A percentile compares a stretch with the other conserved stretches of the same genome.
These are phyloP conservation scores for Sigmodon hispidus DNA, from an alignment of 2,113 vertebrate genomes.

Conservation along the genomic window DNA sequence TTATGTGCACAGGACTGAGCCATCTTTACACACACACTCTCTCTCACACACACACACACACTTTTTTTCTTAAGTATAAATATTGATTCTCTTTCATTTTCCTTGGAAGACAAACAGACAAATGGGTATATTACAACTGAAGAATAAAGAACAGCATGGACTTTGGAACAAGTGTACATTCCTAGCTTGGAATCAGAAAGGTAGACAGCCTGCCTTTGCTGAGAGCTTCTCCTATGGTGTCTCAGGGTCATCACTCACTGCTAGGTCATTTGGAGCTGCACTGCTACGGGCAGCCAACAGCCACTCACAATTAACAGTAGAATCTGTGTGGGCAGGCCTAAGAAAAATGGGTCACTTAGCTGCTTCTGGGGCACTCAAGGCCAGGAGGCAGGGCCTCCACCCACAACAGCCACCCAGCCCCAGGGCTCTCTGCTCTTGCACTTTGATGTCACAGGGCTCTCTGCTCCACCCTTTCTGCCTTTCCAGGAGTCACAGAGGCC, in stretches of 20 bases:
- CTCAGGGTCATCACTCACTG: slow-evolving; percentile 15
- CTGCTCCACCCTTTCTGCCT: background rate
- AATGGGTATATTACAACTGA: slow-evolving; percentile 69
- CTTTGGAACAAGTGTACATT: slow-evolving; percentile 65
- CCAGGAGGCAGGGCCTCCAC: slow-evolving; percentile 26
- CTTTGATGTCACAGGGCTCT: background rate
- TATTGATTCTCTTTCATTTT: slow-evolving; percentile 25
- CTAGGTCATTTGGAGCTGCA: background rate
- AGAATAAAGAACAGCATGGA: slow-evolving; percentile 78
- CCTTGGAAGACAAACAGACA: slow-evolving; percentile 76
- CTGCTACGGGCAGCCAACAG: background rate
- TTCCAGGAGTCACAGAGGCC: background rate
- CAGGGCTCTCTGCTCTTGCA: background rate
- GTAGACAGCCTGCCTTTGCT: slow-evolving; percentile 57
- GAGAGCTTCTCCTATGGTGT: background rate
- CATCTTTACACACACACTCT: background rate
- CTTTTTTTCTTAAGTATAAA: slow-evolving; percentile 36
- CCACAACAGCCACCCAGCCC: background rate
- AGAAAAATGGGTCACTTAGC: slow-evolving; percentile 28
- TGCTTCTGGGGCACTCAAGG: background rate
- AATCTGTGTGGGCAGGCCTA: slow-evolving; percentile 14
- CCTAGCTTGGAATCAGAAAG: slow-evolving; percentile 56
- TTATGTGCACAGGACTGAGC: slow-evolving; percentile 39
- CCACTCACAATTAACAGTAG: slow-evolving; percentile 8
- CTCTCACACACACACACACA: background rate